phyloP scores from a whole-genome alignment of 1,140 invertebrate genomes.

The Lepeophtheirus salmonis region DNA sequence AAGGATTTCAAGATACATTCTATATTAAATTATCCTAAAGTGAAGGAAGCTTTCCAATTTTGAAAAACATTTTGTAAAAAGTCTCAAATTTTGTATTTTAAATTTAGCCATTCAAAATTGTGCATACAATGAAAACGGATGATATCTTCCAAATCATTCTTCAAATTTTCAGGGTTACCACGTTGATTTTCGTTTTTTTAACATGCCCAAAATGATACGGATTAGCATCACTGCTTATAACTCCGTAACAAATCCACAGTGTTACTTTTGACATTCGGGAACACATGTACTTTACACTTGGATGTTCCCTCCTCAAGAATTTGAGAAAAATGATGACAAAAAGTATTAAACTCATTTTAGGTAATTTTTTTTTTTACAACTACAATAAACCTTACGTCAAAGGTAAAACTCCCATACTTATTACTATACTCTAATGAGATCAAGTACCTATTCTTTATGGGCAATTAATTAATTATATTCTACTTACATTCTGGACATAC shows the following conservation, averaged over 20 bases:
- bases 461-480: not conserved
- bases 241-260: not conserved
- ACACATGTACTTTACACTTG: no score
- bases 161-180: not conserved
- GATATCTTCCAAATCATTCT: not conserved
- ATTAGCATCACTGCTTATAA: no score
- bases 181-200: not conserved
- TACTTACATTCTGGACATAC: slow-evolving; percentile 45
- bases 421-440: not conserved
- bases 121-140: no score
- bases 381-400: not conserved
- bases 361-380: not conserved
- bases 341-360: not conserved
- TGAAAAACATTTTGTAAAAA: no score
- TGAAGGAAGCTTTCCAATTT: no score
- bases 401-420: not conserved
- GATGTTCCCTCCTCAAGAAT: no score
- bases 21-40: no score
- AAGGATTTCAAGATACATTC: no score
- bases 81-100: no score
- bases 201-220: no score
- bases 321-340: not conserved
- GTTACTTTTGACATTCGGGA: not conserved
- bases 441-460: not conserved
- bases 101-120: no score